Conservation (phyloP, 2,888 invertebrate species). For the Hirudinaria manillensis region DNA sequence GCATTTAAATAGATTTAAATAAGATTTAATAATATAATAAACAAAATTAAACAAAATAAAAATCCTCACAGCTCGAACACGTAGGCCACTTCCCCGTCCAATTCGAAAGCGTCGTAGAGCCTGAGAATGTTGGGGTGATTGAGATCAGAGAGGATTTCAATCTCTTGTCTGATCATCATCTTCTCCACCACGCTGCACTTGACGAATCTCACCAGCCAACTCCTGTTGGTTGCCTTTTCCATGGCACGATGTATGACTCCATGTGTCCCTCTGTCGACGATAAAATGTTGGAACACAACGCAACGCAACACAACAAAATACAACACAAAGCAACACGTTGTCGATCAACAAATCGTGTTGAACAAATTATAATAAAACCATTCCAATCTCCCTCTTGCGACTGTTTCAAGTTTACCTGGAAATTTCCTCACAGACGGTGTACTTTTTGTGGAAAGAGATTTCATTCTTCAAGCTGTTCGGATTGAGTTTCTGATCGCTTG, state of each 20-base stretch:
- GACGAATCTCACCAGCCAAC: constrained; percentile 56
- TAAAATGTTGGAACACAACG: constrained; percentile 38
- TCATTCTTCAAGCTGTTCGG: constrained; percentile 45
- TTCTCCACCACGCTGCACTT: constrained; percentile 54
- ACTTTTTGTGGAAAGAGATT: constrained; percentile 49
- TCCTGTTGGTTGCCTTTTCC: constrained; percentile 54
- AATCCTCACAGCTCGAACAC: constrained; percentile 55
- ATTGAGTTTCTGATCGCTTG: constrained; percentile 41
- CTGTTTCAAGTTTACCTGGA: constrained; percentile 43
- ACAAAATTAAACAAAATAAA: background rate
- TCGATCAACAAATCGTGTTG: background rate
- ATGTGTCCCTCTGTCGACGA: constrained; percentile 54
- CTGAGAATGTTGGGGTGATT: constrained; percentile 51
- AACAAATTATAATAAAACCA: background rate
- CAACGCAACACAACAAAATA: background rate
- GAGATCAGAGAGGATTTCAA: constrained; percentile 55
- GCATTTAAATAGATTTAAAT: too few relatives aligned
- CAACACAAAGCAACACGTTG: background rate
- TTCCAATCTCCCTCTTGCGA: background rate
- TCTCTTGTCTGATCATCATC: constrained; percentile 54
- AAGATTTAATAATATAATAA: too few relatives aligned
- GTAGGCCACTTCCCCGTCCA: constrained; percentile 54
- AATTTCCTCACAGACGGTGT: constrained; percentile 53
- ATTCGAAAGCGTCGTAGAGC: constrained; percentile 56
- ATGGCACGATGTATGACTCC: constrained; percentile 56